phyloP scores from a whole-genome alignment of 2,113 vertebrate species.

The Campylomormyrus numenius region DNA sequence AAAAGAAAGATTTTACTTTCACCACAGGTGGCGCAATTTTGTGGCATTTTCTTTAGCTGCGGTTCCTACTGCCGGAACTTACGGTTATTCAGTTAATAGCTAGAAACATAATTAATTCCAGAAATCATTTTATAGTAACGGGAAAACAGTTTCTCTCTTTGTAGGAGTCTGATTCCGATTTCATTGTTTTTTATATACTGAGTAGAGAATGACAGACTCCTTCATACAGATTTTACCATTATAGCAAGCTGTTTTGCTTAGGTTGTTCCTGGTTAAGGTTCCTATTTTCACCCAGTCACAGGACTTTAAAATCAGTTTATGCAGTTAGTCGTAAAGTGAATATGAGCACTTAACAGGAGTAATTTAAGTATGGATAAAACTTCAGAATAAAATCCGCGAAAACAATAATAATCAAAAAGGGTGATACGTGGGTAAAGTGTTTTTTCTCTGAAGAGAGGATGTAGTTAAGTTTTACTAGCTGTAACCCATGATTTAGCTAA shows the following conservation, averaged over 20 bases:
- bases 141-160: neutral
- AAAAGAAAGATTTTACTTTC: neutral
- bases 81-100: neutral
- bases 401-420: neutral
- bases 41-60: neutral
- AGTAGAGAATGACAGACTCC: neutral
- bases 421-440: neutral
- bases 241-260: neutral
- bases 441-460: neutral
- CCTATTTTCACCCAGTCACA: neutral
- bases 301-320: neutral
- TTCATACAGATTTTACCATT: neutral
- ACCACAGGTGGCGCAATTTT: neutral
- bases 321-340: neutral
- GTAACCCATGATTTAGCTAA: neutral
- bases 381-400: neutral
- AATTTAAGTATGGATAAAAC: neutral
- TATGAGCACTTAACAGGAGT: neutral
- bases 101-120: constrained; percentile 2
- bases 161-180: neutral
- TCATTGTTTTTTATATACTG: neutral
- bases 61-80: neutral
- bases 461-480: neutral
- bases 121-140: neutral
- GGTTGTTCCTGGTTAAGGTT: neutral